phyloP scores from a whole-genome alignment of 1,140 invertebrate genomes.

The Himalopsyche phryganea region DNA sequence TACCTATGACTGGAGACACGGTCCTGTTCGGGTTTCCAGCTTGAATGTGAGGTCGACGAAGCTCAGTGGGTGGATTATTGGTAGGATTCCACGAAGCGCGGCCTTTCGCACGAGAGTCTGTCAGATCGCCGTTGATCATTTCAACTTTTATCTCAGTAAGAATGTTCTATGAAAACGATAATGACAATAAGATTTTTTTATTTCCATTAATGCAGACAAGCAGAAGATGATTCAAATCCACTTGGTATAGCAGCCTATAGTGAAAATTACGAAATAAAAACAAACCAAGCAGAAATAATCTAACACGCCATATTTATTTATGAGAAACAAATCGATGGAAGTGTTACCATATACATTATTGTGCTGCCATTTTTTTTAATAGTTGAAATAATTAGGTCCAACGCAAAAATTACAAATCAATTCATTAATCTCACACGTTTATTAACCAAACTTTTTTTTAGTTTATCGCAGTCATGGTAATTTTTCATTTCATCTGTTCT shows the following conservation, averaged over 20 bases:
- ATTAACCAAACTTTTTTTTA: too few species aligned
- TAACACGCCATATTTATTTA: constrained; percentile 29
- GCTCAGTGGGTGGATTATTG: constrained; percentile 14
- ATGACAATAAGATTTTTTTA: not conserved
- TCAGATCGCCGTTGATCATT: constrained; percentile 25
- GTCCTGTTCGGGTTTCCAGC: not conserved
- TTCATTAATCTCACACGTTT: too few species aligned
- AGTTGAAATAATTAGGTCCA: too few species aligned
- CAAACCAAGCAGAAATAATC: constrained; percentile 16
- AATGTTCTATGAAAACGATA: constrained; percentile 15
- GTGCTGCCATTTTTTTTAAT: too few species aligned
- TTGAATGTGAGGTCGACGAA: constrained; percentile 11
- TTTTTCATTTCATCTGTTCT: too few species aligned
- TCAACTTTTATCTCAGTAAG: constrained; percentile 11
- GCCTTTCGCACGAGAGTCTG: constrained; percentile 20
- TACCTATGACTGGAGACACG: not conserved
- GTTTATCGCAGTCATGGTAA: too few species aligned
- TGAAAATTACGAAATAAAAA: constrained; percentile 19
- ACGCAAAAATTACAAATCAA: too few species aligned
- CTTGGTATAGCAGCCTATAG: constrained; percentile 2
- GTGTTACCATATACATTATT: constrained; percentile 13
- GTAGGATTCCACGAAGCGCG: constrained; percentile 17
- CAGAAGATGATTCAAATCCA: not conserved
- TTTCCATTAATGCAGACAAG: constrained; percentile 21
- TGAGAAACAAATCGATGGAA: constrained; percentile 21